Conservation (phyloP, 2,888 invertebrate genomes). For the Limnephilus lunatus region DNA sequence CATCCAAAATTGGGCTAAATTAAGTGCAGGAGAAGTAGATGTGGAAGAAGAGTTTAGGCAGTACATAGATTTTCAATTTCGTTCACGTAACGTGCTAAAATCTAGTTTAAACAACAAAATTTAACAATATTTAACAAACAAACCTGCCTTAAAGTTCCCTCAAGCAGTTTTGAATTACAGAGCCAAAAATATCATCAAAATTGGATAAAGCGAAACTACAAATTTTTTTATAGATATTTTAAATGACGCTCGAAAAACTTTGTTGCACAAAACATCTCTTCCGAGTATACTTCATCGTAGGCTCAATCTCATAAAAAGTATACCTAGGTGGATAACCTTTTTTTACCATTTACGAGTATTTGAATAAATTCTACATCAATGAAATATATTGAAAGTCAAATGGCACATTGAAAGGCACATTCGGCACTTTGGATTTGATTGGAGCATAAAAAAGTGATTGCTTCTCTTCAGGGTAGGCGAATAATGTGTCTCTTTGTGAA, state of each 20-base stretch:
- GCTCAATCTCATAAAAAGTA: not conserved
- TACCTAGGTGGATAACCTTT: not conserved
- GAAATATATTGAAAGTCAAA: constrained; percentile 28
- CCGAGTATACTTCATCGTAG: not conserved
- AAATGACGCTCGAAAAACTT: not conserved
- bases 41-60: too few species aligned
- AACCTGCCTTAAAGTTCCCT: too few species aligned
- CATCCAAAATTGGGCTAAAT: too few species aligned
- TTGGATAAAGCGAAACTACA: not conserved
- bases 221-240: not conserved
- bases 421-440: constrained; percentile 24
- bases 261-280: not conserved
- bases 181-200: too few species aligned
- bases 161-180: too few species aligned
- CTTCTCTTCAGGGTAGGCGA: not conserved
- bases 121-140: too few species aligned
- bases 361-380: constrained; percentile 39
- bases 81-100: too few species aligned
- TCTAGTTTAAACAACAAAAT: too few species aligned
- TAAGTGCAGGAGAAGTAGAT: too few species aligned
- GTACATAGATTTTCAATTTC: too few species aligned
- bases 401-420: constrained; percentile 27
- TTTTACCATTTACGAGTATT: constrained; percentile 12
- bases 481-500: not conserved
- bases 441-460: constrained; percentile 11